phyloP scores from a whole-genome alignment of 2,888 invertebrate genomes.

The Empis stercorea region DNA sequence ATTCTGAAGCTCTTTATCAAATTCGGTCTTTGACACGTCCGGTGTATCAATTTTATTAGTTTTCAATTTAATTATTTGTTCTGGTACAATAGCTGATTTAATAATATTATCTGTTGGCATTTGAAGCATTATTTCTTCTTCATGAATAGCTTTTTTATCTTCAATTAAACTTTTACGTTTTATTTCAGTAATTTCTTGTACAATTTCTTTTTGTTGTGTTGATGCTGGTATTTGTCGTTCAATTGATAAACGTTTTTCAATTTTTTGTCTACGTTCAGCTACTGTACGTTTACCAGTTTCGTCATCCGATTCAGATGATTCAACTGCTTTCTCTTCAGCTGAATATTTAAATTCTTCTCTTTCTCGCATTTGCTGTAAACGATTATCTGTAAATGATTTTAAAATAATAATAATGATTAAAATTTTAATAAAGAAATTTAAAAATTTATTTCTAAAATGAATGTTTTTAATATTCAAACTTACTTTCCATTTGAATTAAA shows the following conservation, averaged over 20 bases:
- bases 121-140: conserved; percentile 36
- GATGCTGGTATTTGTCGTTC: conserved; percentile 58
- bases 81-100: conserved; percentile 30
- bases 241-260: conserved; percentile 57
- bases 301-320: conserved; percentile 49
- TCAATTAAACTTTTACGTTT: conserved; percentile 47
- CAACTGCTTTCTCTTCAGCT: conserved; percentile 62
- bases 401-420: too few species aligned
- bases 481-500: conserved; percentile 34
- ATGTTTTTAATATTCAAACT: conserved; percentile 10
- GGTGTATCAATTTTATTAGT: conserved; percentile 31
- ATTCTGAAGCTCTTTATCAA: conserved; percentile 33
- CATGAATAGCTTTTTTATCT: conserved; percentile 35
- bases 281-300: conserved; percentile 57
- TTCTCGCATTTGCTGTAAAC: conserved; percentile 37
- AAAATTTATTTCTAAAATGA: background rate
- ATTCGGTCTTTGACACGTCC: conserved; percentile 32
- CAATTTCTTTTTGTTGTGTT: conserved; percentile 58
- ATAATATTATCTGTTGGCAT: conserved; percentile 35
- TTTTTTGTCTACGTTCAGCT: conserved; percentile 63
- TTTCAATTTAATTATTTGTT: conserved; percentile 35
- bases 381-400: conserved; percentile 32
- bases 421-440: background rate
- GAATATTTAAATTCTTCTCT: conserved; percentile 63
- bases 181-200: conserved; percentile 58